Evolutionary conservation across 2,888 invertebrate species (phyloP), one percentile per base, ranked within the genome.

Genomic region (Venusia cambrica): DNA sequence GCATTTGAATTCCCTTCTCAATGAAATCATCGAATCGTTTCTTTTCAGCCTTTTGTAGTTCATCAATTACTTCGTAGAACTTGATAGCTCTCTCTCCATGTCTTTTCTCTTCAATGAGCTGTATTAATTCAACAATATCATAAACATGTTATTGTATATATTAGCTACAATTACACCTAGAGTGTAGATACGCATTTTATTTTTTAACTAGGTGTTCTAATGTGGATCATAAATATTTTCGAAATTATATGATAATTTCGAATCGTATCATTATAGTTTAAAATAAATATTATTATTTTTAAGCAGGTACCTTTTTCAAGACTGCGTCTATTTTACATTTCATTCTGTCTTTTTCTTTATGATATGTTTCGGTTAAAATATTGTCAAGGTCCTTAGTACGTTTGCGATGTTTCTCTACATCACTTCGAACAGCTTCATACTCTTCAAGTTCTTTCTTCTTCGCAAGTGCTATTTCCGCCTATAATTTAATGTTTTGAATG

Each of bases 11-110:
- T 24, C 61, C 65, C 38, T 56, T 64, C 7, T 64, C 52, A 7
- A 74, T 22, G 31, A 74, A 72, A 5, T 57, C 55, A 1, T 72
- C 54, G 24, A 63, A 68, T 16, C 41, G 42, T 36, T 49, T 56
- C 3, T 51, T 49, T 43, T 67, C 48, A 15, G 61, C 45, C 4
- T 57, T 43, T 29, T 68, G 52, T 8, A 53, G 29, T 20, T 54
- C 41, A 38, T 63, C 57, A 5, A 72, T 33, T 3, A 48, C 33
- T 41, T 68, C 50, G 38, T 54, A 69, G 19, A 54, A 33, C 20
- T 44, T 45, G 25, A 49, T 53, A 11, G 45, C 46, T 29, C 35
- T 32, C 5, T 38, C 38, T 3, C 45, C 41, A 13, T 62, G 33
- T 12, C 48, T 42, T 15, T 40, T 58, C 4, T 57, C 53, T 41